Conservation (phyloP, 2,888 invertebrate genomes). For the Tenthredo distinguenda region DNA sequence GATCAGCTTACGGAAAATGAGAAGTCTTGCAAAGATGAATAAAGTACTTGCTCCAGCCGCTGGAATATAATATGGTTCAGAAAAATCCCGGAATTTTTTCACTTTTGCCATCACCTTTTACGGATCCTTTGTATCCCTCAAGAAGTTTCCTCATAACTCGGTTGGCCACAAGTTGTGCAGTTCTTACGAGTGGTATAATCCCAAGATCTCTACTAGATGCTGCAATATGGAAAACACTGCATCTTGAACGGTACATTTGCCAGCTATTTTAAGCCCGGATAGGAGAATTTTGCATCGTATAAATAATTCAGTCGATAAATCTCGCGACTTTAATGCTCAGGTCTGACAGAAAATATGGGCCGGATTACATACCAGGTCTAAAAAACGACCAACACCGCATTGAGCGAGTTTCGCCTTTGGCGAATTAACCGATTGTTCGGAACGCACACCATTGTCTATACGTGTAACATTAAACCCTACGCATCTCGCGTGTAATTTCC, state of each 20-base stretch:
- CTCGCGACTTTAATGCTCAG: conserved; percentile 2
- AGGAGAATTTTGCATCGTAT: conserved; percentile 17
- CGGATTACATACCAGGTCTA: neutral
- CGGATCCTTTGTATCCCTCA: neutral
- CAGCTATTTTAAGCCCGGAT: conserved; percentile 2
- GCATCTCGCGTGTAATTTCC: conserved; percentile 4
- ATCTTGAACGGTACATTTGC: conserved; percentile 23
- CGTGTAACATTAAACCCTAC: neutral
- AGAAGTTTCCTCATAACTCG: neutral
- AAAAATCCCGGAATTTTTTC: neutral
- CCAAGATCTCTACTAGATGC: neutral
- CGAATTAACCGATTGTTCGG: conserved; percentile 6
- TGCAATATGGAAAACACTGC: neutral
- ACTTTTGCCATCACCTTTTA: neutral
- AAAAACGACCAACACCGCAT: conserved; percentile 9
- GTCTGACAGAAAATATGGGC: conserved; percentile 25
- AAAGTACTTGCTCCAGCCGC: neutral
- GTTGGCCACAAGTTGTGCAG: neutral
- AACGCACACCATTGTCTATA: neutral
- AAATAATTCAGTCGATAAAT: conserved; percentile 38
- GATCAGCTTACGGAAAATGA: neutral
- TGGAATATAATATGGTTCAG: conserved; percentile 1
- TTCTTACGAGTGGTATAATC: neutral
- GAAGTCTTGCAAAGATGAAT: neutral
- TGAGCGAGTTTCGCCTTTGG: neutral